phyloP scores from a whole-genome alignment of 1,140 invertebrate species.

The Philopotamus ludificatus region DNA sequence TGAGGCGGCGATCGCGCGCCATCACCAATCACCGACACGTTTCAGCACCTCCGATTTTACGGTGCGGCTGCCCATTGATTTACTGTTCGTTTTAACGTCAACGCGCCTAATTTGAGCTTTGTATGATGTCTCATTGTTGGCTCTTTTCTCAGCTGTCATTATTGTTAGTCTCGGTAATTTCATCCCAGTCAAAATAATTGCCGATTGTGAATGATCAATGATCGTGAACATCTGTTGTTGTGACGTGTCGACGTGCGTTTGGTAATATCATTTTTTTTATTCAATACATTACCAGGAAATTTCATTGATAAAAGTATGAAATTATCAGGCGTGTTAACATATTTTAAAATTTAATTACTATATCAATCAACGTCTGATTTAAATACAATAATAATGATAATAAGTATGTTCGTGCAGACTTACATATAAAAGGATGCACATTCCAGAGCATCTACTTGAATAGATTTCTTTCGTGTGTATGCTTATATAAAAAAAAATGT shows the following conservation, averaged over 20 bases:
- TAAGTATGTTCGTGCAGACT: too few species aligned
- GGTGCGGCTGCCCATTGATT: constrained; percentile 12
- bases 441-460: too few species aligned
- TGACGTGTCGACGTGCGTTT: neutral
- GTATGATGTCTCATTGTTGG: neutral
- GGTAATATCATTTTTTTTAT: too few species aligned
- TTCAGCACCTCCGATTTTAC: constrained; percentile 33
- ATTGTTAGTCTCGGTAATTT: neutral
- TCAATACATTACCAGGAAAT: too few species aligned
- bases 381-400: too few species aligned
- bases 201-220: neutral
- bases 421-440: too few species aligned
- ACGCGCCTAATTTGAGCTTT: neutral
- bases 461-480: too few species aligned
- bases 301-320: too few species aligned
- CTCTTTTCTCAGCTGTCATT: neutral
- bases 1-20: neutral
- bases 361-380: too few species aligned
- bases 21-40: constrained; percentile 12
- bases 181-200: neutral
- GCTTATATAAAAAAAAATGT: too few species aligned
- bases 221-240: neutral
- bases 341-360: too few species aligned
- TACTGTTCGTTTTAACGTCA: neutral
- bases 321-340: too few species aligned